Evolutionary conservation across 2,113 vertebrate genomes (phyloP).

Genomic region (Trogon surrucura): DNA sequence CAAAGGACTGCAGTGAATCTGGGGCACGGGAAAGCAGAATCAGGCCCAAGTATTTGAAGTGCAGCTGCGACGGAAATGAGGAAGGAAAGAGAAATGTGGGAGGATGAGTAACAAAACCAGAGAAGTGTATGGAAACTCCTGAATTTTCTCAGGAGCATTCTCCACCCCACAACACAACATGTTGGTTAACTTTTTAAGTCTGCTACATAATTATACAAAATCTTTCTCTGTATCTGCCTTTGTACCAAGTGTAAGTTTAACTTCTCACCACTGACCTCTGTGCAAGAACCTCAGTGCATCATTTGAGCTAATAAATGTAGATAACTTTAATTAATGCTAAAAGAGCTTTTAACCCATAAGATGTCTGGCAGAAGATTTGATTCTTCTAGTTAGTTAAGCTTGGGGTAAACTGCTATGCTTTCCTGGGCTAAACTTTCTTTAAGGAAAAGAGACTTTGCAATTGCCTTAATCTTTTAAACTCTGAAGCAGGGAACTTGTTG

Average conservation of each 20-base stretch:
- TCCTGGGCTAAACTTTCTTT: neutral
- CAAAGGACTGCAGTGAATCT: neutral
- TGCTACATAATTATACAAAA: neutral
- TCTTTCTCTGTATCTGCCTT: neutral
- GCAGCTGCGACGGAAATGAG: conserved; percentile 33
- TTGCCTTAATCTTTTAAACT: neutral
- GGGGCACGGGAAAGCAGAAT: neutral
- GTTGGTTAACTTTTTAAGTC: neutral
- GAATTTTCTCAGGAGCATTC: conserved; percentile 39
- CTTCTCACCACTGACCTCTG: neutral
- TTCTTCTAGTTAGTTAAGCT: neutral
- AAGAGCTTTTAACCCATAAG: neutral
- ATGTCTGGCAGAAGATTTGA: neutral
- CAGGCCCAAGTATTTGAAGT: neutral
- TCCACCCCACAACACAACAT: neutral
- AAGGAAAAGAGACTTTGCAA: neutral
- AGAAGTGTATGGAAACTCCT: neutral
- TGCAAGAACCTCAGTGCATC: neutral
- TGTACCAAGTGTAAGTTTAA: neutral
- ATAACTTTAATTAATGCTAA: neutral
- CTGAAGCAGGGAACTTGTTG: neutral
- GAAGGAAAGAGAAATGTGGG: conserved; percentile 34
- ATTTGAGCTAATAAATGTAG: neutral
- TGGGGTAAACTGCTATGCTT: neutral
- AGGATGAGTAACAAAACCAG: conserved; percentile 27